Evolutionary conservation across 2,888 invertebrate species (phyloP), one percentile per base, ranked within the genome.

Genomic region (Papilio gigon): DNA sequence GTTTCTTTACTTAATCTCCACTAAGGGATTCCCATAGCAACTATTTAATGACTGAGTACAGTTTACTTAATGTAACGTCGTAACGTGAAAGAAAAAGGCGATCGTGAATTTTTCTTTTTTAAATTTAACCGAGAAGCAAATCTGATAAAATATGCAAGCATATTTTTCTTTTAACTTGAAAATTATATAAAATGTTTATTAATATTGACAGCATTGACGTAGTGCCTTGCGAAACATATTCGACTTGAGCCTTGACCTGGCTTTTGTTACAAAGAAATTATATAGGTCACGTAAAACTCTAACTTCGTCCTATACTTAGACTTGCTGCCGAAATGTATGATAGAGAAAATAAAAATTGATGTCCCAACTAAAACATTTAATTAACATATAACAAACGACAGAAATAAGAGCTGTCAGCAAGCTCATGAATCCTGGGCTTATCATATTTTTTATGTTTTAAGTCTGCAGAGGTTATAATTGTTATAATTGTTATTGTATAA

Each of bases 171-270:
- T 14, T n/a, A 27, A 27, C n/a, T 53, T 27, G 27, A 53, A 27
- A 14, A 27, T 53, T 14, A 53, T 17, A 53, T 53, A 1, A 53
- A 53, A 53, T 53, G 30, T 53, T 53, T 53, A 53, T 9, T 53
- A 12, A 53, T 30, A 30, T 53, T 30, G 30, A 30, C 50, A 53
- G n/a, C 53, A 30, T 53, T 53, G 53, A 53, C 27, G 12, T 53
- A 27, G 30, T 53, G 53, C 53, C 9, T 53, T 53, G 30, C 27
- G 30, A 30, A 27, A 53, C 53, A 53, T 53, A 30, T 53, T 53
- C 53, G 53, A 56, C 30, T 47, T 47, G 4, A 30, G 53, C 53
- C 53, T 56, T 56, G 53, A 30, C 53, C 53, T 56, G 53, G 22
- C 53, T 30, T 30, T 17, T 30, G 9, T 50, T 30, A 53, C n/a